Evolutionary conservation across 2,113 vertebrate genomes (phyloP), one percentile per base, ranked within the genome.

Genomic region (Zosterops borbonicus): DNA sequence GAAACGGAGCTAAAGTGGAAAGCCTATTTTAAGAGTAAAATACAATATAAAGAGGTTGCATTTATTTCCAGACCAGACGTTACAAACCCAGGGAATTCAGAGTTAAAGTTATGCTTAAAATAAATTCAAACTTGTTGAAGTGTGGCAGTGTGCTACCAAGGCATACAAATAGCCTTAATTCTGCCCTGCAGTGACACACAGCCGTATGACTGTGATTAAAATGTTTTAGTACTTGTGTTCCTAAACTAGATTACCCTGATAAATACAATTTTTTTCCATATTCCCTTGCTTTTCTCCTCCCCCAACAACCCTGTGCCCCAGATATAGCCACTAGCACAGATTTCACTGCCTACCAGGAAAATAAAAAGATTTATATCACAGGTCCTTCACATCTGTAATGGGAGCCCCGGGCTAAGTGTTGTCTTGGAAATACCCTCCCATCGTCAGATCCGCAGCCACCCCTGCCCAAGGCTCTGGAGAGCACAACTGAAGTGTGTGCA

Each of bases 61-160:
- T 69, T 77, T 80, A 69, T 85, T 94, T 94, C 74, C 89, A 90
- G 90, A 50, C 44, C 46, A 83, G 60, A 75, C 46, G 44, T 69
- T 53, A 41, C 37, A 95, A 91, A 83, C 50, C 44, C 53, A 76
- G 81, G 77, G 94, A 94, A 87, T 46, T 92, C 87, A 73, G 93
- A 94, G 81, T 87, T 94, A 91, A 96, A 89, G n/a, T 71, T 92
- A 62, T 9, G n/a, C 89, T 94, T 85, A 76, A 95, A 94, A 94
- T 92, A 95, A 95, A 91, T 53, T 75, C 46, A 42, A 76, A 96
- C 58, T 87, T 89, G 80, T 69, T 90, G 74, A 95, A 92, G 83
- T 94, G 92, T 74, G 92, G 79, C 88, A 75, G 55, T 70, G 88
- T 62, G 69, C 75, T 96, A 88, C 79, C 60, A 90, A 93, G 87